Evolutionary conservation across 2,888 invertebrate genomes (phyloP).

Genomic region (Melanostoma mellinum): DNA sequence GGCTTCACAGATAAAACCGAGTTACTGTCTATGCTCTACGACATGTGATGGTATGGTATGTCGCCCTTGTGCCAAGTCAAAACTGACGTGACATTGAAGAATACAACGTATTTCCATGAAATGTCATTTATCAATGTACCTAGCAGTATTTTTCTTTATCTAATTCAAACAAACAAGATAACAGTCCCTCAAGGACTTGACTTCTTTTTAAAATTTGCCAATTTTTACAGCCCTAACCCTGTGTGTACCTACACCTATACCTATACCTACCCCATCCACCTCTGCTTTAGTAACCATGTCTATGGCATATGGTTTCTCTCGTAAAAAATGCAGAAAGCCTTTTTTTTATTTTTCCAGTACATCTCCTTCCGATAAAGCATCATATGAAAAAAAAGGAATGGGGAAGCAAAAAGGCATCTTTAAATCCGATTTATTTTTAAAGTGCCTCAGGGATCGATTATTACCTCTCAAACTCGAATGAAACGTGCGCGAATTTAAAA

Average conservation of each 20-base stretch:
- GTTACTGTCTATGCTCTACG: too few species aligned
- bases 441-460: constrained; percentile 82
- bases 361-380: constrained; percentile 60
- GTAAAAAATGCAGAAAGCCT: constrained; percentile 55
- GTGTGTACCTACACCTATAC: too few species aligned
- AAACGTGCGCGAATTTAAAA: constrained; percentile 79
- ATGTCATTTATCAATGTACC: constrained; percentile 53
- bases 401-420: constrained; percentile 74
- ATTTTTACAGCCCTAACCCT: constrained; percentile 27
- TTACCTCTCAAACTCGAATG: constrained; percentile 82
- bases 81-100: too few species aligned
- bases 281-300: constrained; percentile 5
- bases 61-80: too few species aligned
- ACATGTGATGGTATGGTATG: too few species aligned
- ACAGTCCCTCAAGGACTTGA: constrained; percentile 62
- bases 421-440: constrained; percentile 81
- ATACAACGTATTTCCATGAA: constrained; percentile 5
- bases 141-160: constrained; percentile 28
- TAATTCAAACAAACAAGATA: constrained; percentile 67
- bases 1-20: too few species aligned
- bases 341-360: constrained; percentile 68
- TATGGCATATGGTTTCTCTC: constrained; percentile 63
- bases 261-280: constrained; percentile 5
- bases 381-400: constrained; percentile 16
- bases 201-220: constrained; percentile 39